A percentile compares a stretch with the other conserved stretches of the same genome.
phyloP scores from a whole-genome alignment of 2,113 vertebrate species.

The Limnothrissa miodon region DNA sequence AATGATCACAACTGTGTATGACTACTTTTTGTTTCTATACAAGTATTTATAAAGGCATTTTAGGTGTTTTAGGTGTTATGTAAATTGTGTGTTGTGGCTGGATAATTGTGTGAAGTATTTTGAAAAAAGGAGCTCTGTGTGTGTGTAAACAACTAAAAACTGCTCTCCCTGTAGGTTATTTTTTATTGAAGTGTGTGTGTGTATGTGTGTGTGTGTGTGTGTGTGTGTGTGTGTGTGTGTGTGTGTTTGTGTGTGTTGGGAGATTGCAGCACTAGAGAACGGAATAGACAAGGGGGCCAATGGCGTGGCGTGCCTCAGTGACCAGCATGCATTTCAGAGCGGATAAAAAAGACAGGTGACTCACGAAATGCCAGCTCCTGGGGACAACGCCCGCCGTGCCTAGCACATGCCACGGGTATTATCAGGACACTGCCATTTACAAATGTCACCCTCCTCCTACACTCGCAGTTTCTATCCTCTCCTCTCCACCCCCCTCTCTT shows the following conservation, averaged over 20 bases:
- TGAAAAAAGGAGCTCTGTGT: background rate
- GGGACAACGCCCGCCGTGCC: conserved; percentile 45
- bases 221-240: too few species aligned
- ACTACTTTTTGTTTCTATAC: too few species aligned
- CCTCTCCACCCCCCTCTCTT: background rate
- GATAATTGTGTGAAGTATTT: too few species aligned
- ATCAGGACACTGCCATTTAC: conserved; percentile 66
- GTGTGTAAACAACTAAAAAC: background rate
- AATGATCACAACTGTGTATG: too few species aligned
- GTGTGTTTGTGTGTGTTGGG: background rate
- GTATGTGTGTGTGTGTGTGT: background rate
- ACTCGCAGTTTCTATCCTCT: conserved; percentile 36
- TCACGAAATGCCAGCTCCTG: conserved; percentile 66
- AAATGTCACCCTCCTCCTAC: conserved; percentile 64
- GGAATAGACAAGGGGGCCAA: background rate
- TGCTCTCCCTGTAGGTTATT: background rate
- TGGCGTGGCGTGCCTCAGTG: background rate
- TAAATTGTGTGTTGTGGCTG: background rate
- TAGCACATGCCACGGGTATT: conserved; percentile 57
- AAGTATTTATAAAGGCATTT: too few species aligned
- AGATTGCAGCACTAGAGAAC: background rate
- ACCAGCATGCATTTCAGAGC: background rate
- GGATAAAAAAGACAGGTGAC: conserved; percentile 55
- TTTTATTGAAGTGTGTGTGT: background rate
- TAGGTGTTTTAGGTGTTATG: background rate